A percentile compares a stretch with the other conserved stretches of the same genome.
These are phyloP conservation scores for Chiroxiphia lanceolata DNA, from an alignment of 2,797 vertebrate species.

Conservation along the genomic window DNA sequence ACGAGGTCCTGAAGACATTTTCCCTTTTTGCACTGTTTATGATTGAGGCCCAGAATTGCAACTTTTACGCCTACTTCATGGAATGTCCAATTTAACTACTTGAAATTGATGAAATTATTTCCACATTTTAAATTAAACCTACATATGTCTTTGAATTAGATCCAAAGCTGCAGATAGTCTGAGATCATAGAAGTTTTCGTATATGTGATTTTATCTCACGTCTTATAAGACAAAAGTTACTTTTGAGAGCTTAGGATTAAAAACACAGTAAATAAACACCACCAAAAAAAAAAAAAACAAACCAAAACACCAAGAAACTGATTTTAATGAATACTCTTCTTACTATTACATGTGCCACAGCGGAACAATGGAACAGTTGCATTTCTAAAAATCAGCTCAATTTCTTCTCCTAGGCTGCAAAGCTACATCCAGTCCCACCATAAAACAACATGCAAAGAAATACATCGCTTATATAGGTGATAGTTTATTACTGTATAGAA, in stretches of 20 bases:
- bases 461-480: background rate
- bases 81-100: background rate
- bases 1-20: background rate
- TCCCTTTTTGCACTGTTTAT: background rate
- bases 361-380: background rate
- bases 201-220: background rate
- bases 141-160: background rate
- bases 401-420: background rate
- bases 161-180: background rate
- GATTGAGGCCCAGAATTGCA: background rate
- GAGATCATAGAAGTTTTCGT: background rate
- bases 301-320: background rate
- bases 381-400: background rate
- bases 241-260: background rate
- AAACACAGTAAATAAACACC: background rate
- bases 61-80: background rate
- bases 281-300: background rate
- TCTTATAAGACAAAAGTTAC: background rate
- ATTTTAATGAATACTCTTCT: background rate
- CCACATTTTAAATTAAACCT: background rate
- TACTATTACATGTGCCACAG: background rate
- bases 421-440: background rate
- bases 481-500: background rate
- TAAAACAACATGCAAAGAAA: background rate
- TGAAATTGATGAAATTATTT: background rate